Evolutionary conservation across 1,140 invertebrate genomes (phyloP).

Genomic region (Microplitis mediator): DNA sequence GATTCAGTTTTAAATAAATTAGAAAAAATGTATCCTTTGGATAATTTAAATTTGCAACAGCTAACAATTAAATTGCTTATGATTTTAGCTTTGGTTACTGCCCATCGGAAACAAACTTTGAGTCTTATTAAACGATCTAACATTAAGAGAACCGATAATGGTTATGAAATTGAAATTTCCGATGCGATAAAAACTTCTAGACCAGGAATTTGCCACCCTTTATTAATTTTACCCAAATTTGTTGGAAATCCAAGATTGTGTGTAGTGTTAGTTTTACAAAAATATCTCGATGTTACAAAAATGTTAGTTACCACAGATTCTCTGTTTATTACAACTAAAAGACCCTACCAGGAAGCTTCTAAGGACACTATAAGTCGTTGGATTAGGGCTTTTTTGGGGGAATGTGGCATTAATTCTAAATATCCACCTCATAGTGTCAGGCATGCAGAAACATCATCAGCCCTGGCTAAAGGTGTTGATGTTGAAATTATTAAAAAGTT

Average conservation of each 20-base stretch:
- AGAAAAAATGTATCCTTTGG: no score
- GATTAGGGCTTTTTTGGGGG: not conserved
- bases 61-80: not conserved
- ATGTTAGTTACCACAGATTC: not conserved
- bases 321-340: not conserved
- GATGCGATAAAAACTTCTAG: not conserved
- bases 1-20: no score
- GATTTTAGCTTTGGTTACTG: not conserved
- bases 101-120: not conserved
- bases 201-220: not conserved
- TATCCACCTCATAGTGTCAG: not conserved
- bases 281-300: not conserved
- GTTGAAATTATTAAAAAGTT: not conserved
- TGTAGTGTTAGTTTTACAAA: not conserved
- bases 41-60: no score
- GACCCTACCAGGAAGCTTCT: not conserved
- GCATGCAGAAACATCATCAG: not conserved
- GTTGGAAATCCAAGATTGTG: not conserved
- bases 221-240: not conserved
- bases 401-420: not conserved
- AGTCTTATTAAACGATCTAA: not conserved
- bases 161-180: not conserved
- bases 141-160: not conserved
- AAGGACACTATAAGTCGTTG: not conserved
- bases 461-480: not conserved